These are phyloP conservation scores for Egretta garzetta DNA, from an alignment of 2,113 vertebrate species.

Conservation along the genomic window DNA sequence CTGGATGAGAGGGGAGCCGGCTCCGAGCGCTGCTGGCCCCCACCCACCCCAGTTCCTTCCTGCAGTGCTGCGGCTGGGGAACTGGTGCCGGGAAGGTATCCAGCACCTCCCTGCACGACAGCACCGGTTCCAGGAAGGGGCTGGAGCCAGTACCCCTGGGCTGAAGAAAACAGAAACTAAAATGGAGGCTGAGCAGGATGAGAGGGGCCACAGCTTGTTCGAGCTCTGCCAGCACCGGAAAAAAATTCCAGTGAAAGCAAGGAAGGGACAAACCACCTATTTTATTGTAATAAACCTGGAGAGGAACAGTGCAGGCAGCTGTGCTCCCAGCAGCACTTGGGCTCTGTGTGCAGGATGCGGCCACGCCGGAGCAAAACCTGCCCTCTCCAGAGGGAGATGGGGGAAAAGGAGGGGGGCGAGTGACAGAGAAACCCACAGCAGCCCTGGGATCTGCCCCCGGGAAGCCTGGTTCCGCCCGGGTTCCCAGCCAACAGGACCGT, in stretches of 20 bases:
- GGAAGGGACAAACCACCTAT: not conserved
- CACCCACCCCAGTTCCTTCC: not conserved
- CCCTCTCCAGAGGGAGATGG: accelerated
- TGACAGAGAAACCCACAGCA: accelerated
- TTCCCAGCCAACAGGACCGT: not conserved
- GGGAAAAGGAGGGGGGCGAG: not conserved
- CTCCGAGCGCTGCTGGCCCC: accelerated
- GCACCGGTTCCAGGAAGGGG: not conserved
- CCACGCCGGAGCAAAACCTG: accelerated
- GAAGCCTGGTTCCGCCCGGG: too few species aligned
- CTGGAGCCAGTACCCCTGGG: not conserved
- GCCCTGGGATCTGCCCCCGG: not conserved
- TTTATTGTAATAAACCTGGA: not conserved
- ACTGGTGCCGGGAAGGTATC: not conserved
- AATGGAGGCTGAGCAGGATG: not conserved
- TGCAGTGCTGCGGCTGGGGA: not conserved
- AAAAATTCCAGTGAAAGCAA: not conserved
- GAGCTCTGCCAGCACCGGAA: not conserved
- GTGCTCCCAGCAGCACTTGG: accelerated
- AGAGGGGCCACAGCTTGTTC: not conserved
- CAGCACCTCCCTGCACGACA: accelerated
- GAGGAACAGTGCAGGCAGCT: not conserved
- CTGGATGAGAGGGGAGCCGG: not conserved
- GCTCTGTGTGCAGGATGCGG: accelerated
- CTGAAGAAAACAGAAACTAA: accelerated